A percentile compares a stretch with the other conserved stretches of the same genome.
phyloP scores from a whole-genome alignment of 2,797 vertebrate species.

The Knipowitschia caucasica region DNA sequence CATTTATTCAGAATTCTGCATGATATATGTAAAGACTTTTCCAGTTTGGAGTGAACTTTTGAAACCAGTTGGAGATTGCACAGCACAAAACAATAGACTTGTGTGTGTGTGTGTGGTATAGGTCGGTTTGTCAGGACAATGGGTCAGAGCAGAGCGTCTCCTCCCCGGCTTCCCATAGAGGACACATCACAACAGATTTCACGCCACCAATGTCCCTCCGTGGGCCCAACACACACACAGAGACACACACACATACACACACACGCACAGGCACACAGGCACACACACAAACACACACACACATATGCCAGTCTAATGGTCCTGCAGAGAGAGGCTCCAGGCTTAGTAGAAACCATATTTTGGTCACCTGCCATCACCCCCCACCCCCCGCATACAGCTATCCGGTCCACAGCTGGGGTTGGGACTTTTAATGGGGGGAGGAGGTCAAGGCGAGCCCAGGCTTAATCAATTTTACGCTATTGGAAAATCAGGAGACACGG shows the following conservation, averaged over 20 bases:
- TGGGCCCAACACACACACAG: constrained; percentile 2
- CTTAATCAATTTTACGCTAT: constrained; percentile 36
- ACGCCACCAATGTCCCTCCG: constrained; percentile 46
- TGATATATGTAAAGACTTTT: neutral
- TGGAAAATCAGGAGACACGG: neutral
- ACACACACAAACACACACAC: constrained; percentile 11
- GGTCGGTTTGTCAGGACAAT: constrained; percentile 56
- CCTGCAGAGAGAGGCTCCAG: constrained; percentile 41
- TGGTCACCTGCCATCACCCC: constrained; percentile 61
- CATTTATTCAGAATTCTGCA: too few species aligned
- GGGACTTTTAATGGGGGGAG: constrained; percentile 39
- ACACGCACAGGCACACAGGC: constrained; percentile 15
- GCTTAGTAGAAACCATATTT: constrained; percentile 49
- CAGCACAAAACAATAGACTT: constrained; percentile 14
- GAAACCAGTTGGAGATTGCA: constrained; percentile 4
- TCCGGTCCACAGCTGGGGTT: constrained; percentile 30
- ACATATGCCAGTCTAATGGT: constrained; percentile 39
- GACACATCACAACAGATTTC: constrained; percentile 71
- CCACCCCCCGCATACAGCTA: constrained; percentile 24
- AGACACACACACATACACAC: constrained; percentile 8
- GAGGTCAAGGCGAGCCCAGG: constrained; percentile 33
- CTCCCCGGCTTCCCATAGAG: constrained; percentile 54
- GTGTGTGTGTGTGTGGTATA: constrained; percentile 13
- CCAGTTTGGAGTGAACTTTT: constrained; percentile 1
- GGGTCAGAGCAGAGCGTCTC: constrained; percentile 55